Conservation (phyloP, 2,113 vertebrate species). For the Rhineura floridana region DNA sequence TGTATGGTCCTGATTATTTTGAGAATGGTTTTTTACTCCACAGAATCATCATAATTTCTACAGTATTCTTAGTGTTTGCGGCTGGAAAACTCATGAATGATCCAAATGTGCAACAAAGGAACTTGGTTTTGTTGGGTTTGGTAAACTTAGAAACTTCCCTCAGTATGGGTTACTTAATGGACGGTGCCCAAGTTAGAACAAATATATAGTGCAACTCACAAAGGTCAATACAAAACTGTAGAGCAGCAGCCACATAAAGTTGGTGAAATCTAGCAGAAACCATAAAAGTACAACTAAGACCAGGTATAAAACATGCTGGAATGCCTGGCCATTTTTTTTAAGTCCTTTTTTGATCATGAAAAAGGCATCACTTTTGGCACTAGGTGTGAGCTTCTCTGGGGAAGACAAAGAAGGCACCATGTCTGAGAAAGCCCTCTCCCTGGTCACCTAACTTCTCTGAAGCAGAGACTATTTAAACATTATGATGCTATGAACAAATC, state of each 20-base stretch:
- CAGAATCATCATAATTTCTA: background rate
- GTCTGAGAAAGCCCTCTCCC: background rate
- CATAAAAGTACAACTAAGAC: background rate
- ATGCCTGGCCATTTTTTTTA: background rate
- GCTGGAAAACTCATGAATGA: background rate
- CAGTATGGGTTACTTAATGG: background rate
- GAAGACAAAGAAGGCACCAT: background rate
- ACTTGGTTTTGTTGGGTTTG: background rate
- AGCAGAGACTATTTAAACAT: too few species aligned
- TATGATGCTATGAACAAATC: too few species aligned
- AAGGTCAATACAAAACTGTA: background rate
- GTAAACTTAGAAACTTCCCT: background rate
- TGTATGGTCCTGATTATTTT: conserved; percentile 7
- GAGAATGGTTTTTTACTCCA: background rate
- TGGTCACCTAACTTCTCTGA: background rate
- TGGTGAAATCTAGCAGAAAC: background rate
- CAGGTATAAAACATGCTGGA: background rate
- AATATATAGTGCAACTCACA: too few species aligned
- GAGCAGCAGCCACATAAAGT: background rate
- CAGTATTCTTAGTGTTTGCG: background rate
- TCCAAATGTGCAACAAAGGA: background rate
- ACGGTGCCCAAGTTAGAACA: background rate
- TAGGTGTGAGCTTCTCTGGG: background rate
- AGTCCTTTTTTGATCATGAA: background rate
- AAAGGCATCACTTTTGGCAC: background rate